These are phyloP conservation scores for Leptinotarsa defecta DNA, from an alignment of 1,140 invertebrate species.

Conservation along the genomic window DNA sequence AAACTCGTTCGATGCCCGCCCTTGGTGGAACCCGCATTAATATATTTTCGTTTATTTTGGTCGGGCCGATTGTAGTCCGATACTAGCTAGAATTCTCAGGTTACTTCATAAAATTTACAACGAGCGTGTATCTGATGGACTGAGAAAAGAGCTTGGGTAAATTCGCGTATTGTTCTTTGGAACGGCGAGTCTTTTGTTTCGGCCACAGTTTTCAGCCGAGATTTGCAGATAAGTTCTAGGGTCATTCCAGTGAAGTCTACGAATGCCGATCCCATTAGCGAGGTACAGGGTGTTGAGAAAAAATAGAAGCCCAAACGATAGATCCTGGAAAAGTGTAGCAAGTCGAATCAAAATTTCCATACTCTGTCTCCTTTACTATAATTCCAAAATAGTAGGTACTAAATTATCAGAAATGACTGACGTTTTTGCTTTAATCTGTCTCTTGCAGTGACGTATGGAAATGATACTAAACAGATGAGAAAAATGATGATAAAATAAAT, in stretches of 20 bases:
- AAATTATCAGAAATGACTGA: no score
- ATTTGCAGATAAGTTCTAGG: conserved; percentile 16
- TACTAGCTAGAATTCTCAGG: conserved; percentile 34
- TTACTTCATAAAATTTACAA: conserved; percentile 37
- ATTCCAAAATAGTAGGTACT: no score
- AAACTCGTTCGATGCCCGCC: conserved; percentile 1
- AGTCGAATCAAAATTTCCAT: no score
- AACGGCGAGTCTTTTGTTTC: conserved; percentile 14
- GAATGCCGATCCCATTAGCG: conserved; percentile 5
- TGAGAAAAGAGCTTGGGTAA: conserved; percentile 15
- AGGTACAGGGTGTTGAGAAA: background rate
- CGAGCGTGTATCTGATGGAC: conserved; percentile 30
- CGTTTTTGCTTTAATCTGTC: no score
- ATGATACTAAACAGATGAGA: no score
- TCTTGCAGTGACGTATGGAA: no score
- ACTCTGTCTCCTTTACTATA: no score
- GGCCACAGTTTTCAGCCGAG: conserved; percentile 7
- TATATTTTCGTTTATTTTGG: conserved; percentile 34
- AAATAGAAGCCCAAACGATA: no score
- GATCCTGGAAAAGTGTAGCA: no score
- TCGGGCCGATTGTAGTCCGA: conserved; percentile 38
- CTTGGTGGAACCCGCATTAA: conserved; percentile 27
- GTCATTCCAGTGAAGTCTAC: background rate
- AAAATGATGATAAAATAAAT: no score
- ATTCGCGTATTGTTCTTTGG: conserved; percentile 29